Evolutionary conservation across 2,113 vertebrate species (phyloP), one percentile per base, ranked within the genome.

Genomic region (Platichthys stellatus): DNA sequence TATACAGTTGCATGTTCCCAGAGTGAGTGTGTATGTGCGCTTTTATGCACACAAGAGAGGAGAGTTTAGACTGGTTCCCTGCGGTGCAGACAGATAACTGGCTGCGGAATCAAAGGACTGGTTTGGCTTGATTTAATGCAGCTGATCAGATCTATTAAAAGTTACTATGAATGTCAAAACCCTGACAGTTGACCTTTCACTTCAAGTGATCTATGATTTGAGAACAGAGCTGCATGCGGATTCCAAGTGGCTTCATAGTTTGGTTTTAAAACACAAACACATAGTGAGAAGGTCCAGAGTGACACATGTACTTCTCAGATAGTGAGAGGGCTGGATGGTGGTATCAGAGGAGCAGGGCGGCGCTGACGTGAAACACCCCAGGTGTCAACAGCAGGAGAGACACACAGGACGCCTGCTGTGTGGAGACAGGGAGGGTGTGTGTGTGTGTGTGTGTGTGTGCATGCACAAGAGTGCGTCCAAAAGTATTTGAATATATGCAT

Each of bases 91-190:
- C 88, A 91, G 81, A 87, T 77, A 83, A 73, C 89, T 90, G 90
- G 90, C 88, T 53, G 53, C 54, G 56, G 67, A 18, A 86, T 92
- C 88, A 89, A 92, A 91, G 84, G 62, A 31, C 54, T 66, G 74
- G 4, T 31, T 35, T 56, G 4, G 4, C 62, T 4, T 79, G 89
- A 92, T 86, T 88, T 88, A 88, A 78, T 70, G 69, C 69, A 78
- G 84, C 74, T 85, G 85, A 90, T 90, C 80, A 67, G 57, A 86
- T 88, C 77, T 76, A 87, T 86, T 78, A 81, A 88, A 83, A 81
- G 84, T 81, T 78, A 79, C 64, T 65, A 62, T 67, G 78, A 80
- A 84, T 84, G 84, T 79, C 86, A 73, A 74, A 43, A 89, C 54
- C 65, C 62, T 74, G 76, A 78, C 78, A 75, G 74, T 54, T 77